Conservation (phyloP, 2,797 vertebrate genomes). For the Malurus leucopterus region DNA sequence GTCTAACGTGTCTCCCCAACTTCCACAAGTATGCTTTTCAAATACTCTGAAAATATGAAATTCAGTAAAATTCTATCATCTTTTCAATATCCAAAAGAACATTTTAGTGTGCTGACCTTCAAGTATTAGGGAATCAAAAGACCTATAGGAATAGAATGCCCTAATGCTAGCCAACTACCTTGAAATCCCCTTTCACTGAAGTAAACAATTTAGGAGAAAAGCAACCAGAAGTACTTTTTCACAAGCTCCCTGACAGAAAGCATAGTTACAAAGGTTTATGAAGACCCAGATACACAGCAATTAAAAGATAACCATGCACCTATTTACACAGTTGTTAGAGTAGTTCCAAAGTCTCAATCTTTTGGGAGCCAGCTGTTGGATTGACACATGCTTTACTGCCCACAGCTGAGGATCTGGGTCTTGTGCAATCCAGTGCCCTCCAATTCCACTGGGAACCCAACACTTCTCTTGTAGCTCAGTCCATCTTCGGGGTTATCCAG, state of each 20-base stretch:
- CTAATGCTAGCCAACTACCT: background rate
- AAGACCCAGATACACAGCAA: background rate
- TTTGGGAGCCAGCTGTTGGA: slow-evolving; percentile 20
- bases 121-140: background rate
- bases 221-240: background rate
- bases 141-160: background rate
- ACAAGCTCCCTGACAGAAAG: background rate
- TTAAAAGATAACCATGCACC: slow-evolving; percentile 10
- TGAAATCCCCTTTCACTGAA: background rate
- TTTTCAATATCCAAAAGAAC: background rate
- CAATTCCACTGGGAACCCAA: slow-evolving; percentile 4
- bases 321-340: slow-evolving; percentile 33
- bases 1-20: background rate
- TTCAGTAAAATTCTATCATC: background rate
- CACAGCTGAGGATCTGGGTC: slow-evolving; percentile 3
- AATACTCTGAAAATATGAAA: background rate
- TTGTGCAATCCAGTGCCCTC: slow-evolving; percentile 24
- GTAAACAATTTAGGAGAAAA: background rate
- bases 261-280: background rate
- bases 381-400: background rate
- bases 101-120: background rate
- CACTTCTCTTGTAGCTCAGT: slow-evolving; percentile 10
- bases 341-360: slow-evolving; percentile 46
- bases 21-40: background rate
- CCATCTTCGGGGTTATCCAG: slow-evolving; percentile 1